These are phyloP conservation scores for Pyrocoelia pectoralis DNA, from an alignment of 2,888 invertebrate species.

Conservation along the genomic window DNA sequence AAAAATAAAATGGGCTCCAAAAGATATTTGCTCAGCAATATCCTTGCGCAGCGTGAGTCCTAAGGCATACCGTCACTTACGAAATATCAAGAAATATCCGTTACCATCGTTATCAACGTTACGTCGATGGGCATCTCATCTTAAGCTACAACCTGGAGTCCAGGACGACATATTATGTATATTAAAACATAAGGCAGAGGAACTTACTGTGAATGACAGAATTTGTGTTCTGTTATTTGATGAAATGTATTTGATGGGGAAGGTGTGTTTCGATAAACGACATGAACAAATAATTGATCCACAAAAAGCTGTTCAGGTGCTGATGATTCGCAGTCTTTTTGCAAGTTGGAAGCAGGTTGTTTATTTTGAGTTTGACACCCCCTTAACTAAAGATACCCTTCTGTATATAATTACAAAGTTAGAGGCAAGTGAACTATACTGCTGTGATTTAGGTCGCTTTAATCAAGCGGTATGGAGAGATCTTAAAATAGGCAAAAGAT, in stretches of 20 bases:
- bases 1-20: not conserved
- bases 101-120: not conserved
- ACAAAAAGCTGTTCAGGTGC: not conserved
- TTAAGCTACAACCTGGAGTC: not conserved
- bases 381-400: not conserved
- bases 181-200: slow-evolving; percentile 3
- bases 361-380: not conserved
- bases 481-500: not conserved
- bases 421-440: not conserved
- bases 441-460: not conserved
- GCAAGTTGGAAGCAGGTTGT: slow-evolving; percentile 3
- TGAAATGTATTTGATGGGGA: not conserved
- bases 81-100: not conserved
- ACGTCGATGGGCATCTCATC: not conserved
- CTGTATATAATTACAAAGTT: not conserved
- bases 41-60: not conserved
- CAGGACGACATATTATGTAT: not conserved
- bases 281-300: not conserved
- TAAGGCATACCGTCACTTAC: not conserved
- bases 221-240: not conserved
- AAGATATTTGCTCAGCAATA: not conserved
- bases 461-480: not conserved
- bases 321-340: not conserved
- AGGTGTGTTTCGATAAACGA: not conserved
- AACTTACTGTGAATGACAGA: not conserved